phyloP scores from a whole-genome alignment of 2,888 invertebrate genomes.

The Lepetodrilus schrolli region DNA sequence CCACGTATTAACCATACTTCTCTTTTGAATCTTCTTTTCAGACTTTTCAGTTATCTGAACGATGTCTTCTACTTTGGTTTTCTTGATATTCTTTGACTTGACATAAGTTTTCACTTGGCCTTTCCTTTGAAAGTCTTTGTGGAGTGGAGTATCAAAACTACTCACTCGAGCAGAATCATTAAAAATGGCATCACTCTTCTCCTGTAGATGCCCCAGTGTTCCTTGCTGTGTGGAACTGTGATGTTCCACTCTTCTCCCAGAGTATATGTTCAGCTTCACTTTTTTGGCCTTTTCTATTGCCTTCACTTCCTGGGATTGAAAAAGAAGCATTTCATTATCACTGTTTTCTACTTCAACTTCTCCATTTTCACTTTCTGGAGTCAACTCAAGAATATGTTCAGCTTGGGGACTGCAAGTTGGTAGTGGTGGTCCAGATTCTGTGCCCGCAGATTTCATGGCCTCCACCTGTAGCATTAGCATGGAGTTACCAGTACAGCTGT shows the following conservation, averaged over 20 bases:
- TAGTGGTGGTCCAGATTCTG: too few species aligned
- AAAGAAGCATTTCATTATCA: not conserved
- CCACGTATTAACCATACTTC: not conserved
- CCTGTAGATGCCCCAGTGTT: not conserved
- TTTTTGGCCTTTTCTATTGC: not conserved
- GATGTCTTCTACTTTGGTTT: too few species aligned
- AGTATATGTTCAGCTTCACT: not conserved
- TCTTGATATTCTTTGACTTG: not conserved
- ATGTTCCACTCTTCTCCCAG: not conserved
- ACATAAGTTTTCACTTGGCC: not conserved
- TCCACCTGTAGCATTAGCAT: too few species aligned
- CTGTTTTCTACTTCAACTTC: not conserved
- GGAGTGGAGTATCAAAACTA: not conserved
- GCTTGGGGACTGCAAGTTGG: too few species aligned
- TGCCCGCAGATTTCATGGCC: too few species aligned
- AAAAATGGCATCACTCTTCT: not conserved
- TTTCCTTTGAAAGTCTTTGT: not conserved
- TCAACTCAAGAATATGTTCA: not conserved
- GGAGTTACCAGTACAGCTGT: too few species aligned
- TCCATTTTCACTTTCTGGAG: constrained; percentile 6
- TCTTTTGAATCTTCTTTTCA: not conserved
- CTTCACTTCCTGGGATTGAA: constrained; percentile 17
- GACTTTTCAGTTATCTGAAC: too few species aligned
- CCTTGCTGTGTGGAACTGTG: not conserved
- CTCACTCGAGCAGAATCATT: not conserved